phyloP scores from a whole-genome alignment of 2,888 invertebrate species.

The Eudemis profundana region DNA sequence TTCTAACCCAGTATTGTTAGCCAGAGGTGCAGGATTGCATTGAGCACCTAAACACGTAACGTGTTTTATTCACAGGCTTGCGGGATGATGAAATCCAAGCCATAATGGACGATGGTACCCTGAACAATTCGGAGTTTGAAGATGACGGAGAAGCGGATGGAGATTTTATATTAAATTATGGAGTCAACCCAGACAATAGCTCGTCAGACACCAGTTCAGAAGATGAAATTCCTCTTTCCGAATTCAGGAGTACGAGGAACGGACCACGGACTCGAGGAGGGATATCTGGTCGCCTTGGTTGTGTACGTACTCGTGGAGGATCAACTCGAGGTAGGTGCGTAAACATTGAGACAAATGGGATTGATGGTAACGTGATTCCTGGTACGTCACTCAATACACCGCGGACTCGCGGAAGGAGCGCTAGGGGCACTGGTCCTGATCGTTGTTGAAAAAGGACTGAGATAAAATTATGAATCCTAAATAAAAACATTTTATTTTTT shows the following conservation, averaged over 20 bases:
- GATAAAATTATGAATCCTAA: too few relatives aligned
- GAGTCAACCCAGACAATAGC: conserved; percentile 14
- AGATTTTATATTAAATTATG: conserved; percentile 17
- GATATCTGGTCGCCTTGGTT: conserved; percentile 17
- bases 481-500: too few relatives aligned
- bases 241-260: conserved; percentile 12
- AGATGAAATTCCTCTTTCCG: conserved; percentile 6
- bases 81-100: conserved; percentile 22
- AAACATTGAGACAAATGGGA: conserved; percentile 13
- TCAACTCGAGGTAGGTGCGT: conserved; percentile 18
- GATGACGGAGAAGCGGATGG: conserved; percentile 13
- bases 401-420: conserved; percentile 7
- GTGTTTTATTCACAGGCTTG: conserved; percentile 19
- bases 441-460: conserved; percentile 7
- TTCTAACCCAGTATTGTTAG: conserved; percentile 27
- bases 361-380: conserved; percentile 16
- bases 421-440: conserved; percentile 13
- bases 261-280: conserved; percentile 17
- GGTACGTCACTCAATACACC: conserved; percentile 15
- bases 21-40: conserved; percentile 31
- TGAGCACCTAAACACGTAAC: conserved; percentile 18
- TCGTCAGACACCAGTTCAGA: conserved; percentile 18
- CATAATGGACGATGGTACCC: conserved; percentile 19
- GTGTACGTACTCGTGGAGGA: conserved; percentile 20
- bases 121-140: conserved; percentile 18